These are phyloP conservation scores for Agonopterix arenella DNA, from an alignment of 2,888 invertebrate genomes.

Conservation along the genomic window DNA sequence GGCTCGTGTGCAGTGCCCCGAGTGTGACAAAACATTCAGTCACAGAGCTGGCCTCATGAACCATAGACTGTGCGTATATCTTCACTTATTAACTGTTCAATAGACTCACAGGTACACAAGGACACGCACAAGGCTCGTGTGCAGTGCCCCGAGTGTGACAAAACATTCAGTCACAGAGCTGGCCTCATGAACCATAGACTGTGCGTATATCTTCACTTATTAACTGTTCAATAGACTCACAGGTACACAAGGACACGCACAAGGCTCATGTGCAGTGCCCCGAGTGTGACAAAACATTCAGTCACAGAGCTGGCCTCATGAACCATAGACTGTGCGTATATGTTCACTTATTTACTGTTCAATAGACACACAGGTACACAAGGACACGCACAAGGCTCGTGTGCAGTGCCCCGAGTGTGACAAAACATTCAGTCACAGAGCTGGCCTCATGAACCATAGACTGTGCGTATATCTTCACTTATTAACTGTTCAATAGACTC, in stretches of 20 bases:
- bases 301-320: constrained; percentile 57
- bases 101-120: constrained; percentile 50
- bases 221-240: constrained; percentile 16
- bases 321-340: constrained; percentile 57
- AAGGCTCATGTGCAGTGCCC: constrained; percentile 49
- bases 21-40: constrained; percentile 63
- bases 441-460: constrained; percentile 59
- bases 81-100: constrained; percentile 30
- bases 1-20: constrained; percentile 45
- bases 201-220: too few relatives aligned
- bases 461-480: constrained; percentile 35
- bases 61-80: constrained; percentile 50
- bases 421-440: constrained; percentile 61
- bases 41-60: constrained; percentile 62
- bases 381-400: constrained; percentile 48
- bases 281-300: constrained; percentile 62
- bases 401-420: constrained; percentile 55
- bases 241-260: constrained; percentile 52
- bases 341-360: constrained; percentile 29
- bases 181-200: constrained; percentile 60
- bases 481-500: constrained; percentile 8
- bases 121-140: constrained; percentile 52
- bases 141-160: constrained; percentile 56
- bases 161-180: constrained; percentile 58
- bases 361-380: constrained; percentile 53